Percentiles rank a stretch among this genome's conserved stretches.
Evolutionary conservation across 2,888 invertebrate species (phyloP).

Genomic region (Tachystola acroxantha): DNA sequence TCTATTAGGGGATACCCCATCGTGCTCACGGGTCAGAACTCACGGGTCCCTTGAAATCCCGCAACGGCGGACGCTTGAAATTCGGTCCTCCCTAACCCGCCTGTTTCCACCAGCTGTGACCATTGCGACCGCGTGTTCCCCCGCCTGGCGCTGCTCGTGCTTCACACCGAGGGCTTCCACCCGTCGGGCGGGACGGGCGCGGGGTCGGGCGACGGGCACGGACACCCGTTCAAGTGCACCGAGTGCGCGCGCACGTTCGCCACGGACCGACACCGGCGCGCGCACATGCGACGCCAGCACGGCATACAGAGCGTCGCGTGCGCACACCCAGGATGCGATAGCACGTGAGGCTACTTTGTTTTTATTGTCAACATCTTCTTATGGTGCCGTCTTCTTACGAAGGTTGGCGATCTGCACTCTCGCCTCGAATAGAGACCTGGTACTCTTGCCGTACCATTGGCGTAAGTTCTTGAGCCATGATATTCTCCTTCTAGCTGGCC

Average conservation of each 20-base stretch:
- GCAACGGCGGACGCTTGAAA: no score
- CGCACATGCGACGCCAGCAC: constrained; percentile 67
- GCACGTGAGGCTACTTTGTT: constrained; percentile 34
- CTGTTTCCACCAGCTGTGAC: constrained; percentile 77
- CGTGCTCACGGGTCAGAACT: no score
- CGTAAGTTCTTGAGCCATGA: no score
- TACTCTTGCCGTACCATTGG: no score
- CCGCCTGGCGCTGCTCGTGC: constrained; percentile 71
- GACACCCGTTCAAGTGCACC: constrained; percentile 5
- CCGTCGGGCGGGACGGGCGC: constrained; percentile 12
- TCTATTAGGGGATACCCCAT: no score
- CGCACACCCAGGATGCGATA: constrained; percentile 43
- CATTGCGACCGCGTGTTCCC: constrained; percentile 73
- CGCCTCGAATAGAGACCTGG: no score
- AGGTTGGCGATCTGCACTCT: no score
- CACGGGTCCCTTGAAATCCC: no score
- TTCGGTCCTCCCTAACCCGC: no score
- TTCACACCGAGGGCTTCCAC: constrained; percentile 72
- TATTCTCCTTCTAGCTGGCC: no score
- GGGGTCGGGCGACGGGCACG: constrained; percentile 45
- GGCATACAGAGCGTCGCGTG: constrained; percentile 47
- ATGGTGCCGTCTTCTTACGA: no score
- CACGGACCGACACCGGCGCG: constrained; percentile 58
- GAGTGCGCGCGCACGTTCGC: constrained; percentile 39
- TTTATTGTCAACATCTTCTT: no score